These are phyloP conservation scores for Cebus imitator DNA, from an alignment of 2,113 vertebrate species.

Conservation along the genomic window DNA sequence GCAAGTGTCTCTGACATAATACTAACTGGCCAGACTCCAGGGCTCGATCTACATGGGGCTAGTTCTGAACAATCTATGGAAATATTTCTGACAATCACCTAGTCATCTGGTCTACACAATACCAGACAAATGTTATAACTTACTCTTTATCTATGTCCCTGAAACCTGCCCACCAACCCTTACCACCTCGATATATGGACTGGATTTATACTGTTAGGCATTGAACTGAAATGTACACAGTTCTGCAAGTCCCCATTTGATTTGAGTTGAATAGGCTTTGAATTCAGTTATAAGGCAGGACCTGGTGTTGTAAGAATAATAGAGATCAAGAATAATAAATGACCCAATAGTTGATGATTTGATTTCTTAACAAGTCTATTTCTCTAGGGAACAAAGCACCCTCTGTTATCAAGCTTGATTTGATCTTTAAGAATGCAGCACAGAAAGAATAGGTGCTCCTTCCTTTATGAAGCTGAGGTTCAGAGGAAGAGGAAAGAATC, in stretches of 20 bases:
- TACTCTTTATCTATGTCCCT: background rate
- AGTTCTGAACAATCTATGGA: background rate
- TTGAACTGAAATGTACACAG: background rate
- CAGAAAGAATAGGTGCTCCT: background rate
- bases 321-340: background rate
- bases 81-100: background rate
- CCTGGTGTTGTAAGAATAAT: too few species aligned
- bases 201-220: background rate
- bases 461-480: constrained; percentile 12
- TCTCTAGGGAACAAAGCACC: background rate
- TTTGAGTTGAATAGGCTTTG: background rate
- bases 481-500: background rate
- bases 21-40: background rate
- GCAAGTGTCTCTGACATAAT: background rate
- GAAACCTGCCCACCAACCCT: background rate
- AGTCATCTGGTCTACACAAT: background rate
- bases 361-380: background rate
- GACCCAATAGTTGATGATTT: background rate
- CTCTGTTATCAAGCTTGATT: background rate
- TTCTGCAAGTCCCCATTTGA: background rate
- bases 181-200: background rate
- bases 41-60: background rate
- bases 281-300: background rate
- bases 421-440: background rate
- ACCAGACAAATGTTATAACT: background rate